Conservation (phyloP, 2,113 vertebrate species). For the Phalacrocorax aristotelis region DNA sequence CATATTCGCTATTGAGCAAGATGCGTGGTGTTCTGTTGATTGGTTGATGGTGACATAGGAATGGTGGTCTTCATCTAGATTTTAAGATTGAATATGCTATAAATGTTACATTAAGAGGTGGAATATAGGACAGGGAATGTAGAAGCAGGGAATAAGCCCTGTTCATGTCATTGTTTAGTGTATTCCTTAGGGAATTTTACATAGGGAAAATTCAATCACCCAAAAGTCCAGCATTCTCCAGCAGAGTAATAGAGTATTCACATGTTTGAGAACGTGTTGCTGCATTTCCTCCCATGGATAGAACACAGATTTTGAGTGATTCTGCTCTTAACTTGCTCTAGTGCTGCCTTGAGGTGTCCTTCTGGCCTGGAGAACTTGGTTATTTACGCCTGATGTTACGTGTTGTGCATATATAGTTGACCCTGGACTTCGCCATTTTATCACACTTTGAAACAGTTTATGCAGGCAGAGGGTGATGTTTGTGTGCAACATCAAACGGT, state of each 20-base stretch:
- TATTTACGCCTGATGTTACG: fast-evolving
- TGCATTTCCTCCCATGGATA: background rate
- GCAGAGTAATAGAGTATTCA: background rate
- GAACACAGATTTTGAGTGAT: background rate
- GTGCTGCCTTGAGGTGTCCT: background rate
- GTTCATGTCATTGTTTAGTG: background rate
- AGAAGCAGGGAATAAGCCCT: background rate
- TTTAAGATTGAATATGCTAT: background rate
- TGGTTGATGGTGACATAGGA: background rate
- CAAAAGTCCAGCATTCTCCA: background rate
- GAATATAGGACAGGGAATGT: background rate
- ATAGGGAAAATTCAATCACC: background rate
- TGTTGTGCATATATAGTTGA: background rate
- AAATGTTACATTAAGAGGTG: background rate
- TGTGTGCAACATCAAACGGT: background rate
- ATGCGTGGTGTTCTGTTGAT: background rate
- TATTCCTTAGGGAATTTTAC: background rate
- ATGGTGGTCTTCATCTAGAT: background rate
- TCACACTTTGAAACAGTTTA: background rate
- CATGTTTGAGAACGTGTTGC: background rate
- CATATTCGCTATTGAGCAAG: background rate
- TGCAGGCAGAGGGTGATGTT: background rate
- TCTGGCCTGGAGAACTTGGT: background rate
- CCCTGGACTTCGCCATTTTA: background rate
- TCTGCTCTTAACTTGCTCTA: background rate